These are phyloP conservation scores for Globia sparganii DNA, from an alignment of 2,888 invertebrate species.

Conservation along the genomic window DNA sequence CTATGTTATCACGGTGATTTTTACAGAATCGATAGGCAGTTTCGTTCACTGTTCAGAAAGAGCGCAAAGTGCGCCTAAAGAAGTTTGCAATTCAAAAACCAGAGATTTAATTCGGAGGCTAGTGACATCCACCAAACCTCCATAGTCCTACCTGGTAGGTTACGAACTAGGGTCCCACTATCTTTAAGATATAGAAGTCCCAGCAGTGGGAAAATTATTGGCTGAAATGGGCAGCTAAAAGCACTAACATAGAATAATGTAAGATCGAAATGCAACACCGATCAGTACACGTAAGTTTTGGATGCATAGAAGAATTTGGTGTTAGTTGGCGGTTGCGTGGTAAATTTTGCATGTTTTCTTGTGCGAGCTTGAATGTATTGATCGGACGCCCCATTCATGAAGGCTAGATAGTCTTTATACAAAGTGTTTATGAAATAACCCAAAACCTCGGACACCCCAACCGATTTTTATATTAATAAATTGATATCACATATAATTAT, in stretches of 20 bases:
- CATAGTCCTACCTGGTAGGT: not conserved
- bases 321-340: not conserved
- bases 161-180: not conserved
- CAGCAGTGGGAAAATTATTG: not conserved
- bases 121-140: not conserved
- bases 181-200: not conserved
- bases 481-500: too few relatives aligned
- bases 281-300: not conserved
- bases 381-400: constrained; percentile 10
- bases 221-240: not conserved
- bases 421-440: too few relatives aligned
- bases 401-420: not conserved
- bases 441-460: too few relatives aligned
- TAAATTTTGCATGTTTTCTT: constrained; percentile 13
- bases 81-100: not conserved
- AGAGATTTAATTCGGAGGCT: not conserved
- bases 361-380: constrained; percentile 16
- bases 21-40: too few relatives aligned
- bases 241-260: not conserved
- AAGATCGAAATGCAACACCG: not conserved
- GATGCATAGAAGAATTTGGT: not conserved
- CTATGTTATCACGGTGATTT: too few relatives aligned
- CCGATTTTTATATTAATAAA: too few relatives aligned
- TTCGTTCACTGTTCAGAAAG: not conserved
- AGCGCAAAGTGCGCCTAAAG: not conserved